Evolutionary conservation across 2,113 vertebrate genomes (phyloP).

Genomic region (Aphyosemion australe): DNA sequence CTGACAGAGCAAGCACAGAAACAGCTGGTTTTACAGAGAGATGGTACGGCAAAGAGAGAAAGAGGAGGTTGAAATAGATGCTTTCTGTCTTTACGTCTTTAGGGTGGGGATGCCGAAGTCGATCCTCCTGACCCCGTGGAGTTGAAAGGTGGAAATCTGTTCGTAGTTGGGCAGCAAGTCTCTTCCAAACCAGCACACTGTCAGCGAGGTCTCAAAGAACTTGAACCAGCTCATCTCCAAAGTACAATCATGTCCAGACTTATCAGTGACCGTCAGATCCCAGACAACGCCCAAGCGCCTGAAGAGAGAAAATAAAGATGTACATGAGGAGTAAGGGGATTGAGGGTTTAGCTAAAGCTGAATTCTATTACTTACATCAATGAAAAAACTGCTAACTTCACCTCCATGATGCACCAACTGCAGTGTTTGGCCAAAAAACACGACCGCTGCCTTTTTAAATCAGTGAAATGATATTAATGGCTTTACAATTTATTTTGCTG

Average conservation of each 20-base stretch:
- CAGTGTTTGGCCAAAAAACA: slow-evolving; percentile 1
- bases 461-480: slow-evolving; percentile 18
- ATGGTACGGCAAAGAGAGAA: slow-evolving; percentile 2
- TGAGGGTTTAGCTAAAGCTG: not conserved
- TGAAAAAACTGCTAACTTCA: not conserved
- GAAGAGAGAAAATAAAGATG: slow-evolving; percentile 1
- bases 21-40: slow-evolving; percentile 16
- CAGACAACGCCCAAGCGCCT: slow-evolving; percentile 74
- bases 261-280: slow-evolving; percentile 82
- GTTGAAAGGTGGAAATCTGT: slow-evolving; percentile 76
- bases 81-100: slow-evolving; percentile 61
- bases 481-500: slow-evolving; percentile 10
- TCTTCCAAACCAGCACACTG: slow-evolving; percentile 80
- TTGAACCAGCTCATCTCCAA: slow-evolving; percentile 66
- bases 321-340: not conserved
- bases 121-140: slow-evolving; percentile 82
- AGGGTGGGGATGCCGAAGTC: slow-evolving; percentile 58
- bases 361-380: not conserved
- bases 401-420: not conserved
- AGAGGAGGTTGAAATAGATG: slow-evolving; percentile 3
- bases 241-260: slow-evolving; percentile 68
- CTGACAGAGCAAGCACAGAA: slow-evolving; percentile 58
- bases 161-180: slow-evolving; percentile 72
- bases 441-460: slow-evolving; percentile 18
- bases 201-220: slow-evolving; percentile 80